These are phyloP conservation scores for Creontiades dilutus DNA, from an alignment of 2,888 invertebrate genomes.

Conservation along the genomic window DNA sequence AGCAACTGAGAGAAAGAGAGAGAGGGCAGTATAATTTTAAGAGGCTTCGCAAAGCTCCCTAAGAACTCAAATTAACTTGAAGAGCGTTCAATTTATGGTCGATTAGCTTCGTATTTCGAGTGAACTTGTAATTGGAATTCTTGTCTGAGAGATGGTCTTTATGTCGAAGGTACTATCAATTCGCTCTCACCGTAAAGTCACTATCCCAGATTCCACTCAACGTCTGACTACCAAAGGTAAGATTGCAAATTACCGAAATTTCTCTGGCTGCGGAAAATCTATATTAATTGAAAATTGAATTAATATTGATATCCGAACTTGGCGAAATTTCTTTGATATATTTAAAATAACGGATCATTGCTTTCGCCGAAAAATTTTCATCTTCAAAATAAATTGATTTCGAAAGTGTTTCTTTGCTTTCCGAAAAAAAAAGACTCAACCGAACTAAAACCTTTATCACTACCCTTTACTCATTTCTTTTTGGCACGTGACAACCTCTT, in stretches of 20 bases:
- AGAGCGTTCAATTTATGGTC: conserved; percentile 61
- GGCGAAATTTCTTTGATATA: no score
- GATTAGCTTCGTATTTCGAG: conserved; percentile 54
- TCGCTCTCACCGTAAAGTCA: not conserved
- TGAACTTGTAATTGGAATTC: conserved; percentile 66
- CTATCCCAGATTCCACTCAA: not conserved
- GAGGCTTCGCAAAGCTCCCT: conserved; percentile 1
- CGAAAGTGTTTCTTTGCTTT: no score
- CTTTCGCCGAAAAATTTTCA: no score
- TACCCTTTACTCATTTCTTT: no score
- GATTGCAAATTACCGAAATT: not conserved
- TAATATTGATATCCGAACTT: no score
- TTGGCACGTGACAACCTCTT: no score
- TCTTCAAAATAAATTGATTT: no score
- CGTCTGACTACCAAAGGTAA: not conserved
- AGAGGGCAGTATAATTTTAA: conserved; percentile 37
- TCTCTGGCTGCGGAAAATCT: no score
- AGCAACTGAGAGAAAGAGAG: conserved; percentile 16
- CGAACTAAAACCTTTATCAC: no score
- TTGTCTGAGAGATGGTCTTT: conserved; percentile 32
- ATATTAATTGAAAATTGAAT: no score
- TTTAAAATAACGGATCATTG: no score
- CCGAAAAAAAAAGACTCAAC: no score
- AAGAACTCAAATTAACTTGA: conserved; percentile 56
- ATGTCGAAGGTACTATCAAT: conserved; percentile 34